A percentile compares a stretch with the other conserved stretches of the same genome.
These are phyloP conservation scores for Tachina grossa DNA, from an alignment of 2,888 invertebrate genomes.

Conservation along the genomic window DNA sequence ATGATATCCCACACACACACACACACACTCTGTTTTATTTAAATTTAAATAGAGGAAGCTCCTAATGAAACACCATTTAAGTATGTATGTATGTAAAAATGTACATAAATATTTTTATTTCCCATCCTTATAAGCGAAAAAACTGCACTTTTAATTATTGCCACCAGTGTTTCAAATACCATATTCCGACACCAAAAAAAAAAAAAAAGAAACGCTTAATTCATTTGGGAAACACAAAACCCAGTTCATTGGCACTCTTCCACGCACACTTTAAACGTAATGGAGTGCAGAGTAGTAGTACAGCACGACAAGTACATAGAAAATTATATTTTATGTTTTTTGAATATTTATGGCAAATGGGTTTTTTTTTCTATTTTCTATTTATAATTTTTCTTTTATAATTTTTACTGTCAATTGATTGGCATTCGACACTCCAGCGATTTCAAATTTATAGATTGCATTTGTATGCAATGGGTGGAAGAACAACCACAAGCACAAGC, in stretches of 20 bases:
- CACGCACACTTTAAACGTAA: constrained; percentile 64
- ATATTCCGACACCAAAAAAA: constrained; percentile 19
- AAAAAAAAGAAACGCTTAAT: constrained; percentile 55
- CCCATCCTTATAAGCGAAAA: background rate
- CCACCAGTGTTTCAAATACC: background rate
- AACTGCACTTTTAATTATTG: constrained; percentile 24
- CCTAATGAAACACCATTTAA: no score
- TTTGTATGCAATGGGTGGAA: constrained; percentile 15
- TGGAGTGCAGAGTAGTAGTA: constrained; percentile 8
- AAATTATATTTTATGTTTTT: constrained; percentile 28
- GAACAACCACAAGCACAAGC: background rate
- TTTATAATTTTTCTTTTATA: constrained; percentile 32
- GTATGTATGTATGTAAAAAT: background rate
- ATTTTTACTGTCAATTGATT: constrained; percentile 71
- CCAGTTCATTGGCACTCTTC: constrained; percentile 63
- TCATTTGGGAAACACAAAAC: constrained; percentile 62
- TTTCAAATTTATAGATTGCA: constrained; percentile 57
- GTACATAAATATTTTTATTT: background rate
- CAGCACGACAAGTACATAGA: constrained; percentile 29
- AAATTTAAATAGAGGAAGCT: no score
- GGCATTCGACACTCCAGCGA: constrained; percentile 69
- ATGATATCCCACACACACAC: no score
- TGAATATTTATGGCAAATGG: constrained; percentile 48
- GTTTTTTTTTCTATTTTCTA: constrained; percentile 44
- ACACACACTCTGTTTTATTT: no score